Base-by-base conservation (phyloP, 2,888 invertebrate genomes). In the Archaeoteleia sp. region DNA sequence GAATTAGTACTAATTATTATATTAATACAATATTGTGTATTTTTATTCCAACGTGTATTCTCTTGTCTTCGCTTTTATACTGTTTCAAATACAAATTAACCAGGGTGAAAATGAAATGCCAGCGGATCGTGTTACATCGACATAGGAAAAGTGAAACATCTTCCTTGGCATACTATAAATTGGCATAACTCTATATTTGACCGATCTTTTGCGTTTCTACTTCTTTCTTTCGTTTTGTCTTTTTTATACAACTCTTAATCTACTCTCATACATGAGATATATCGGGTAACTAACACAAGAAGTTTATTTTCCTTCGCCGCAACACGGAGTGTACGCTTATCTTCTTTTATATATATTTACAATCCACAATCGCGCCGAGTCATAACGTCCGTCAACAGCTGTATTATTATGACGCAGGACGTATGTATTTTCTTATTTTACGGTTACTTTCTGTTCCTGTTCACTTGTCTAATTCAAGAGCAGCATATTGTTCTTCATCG, bases 401-500 rank as follows among this genome's bases (percentile, higher is more conserved):
- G n/a, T n/a, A n/a, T n/a, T n/a, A n/a, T n/a, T n/a, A n/a, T 70
- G 65, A 76, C 74, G 73, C 74, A 76, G 46, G 57, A 25, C 57
- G 53, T 63, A 62, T 57, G 61, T 42, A 46, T 71, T 55, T 62
- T 63, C 54, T 30, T 63, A 39, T 30, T 8, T 30, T 60, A 35
- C 5, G 32, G 25, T 46, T 23, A 13, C 3, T 10, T 49, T 46
- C 13, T 46, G 25, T 32, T 23, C 35, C 32, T 35, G 58, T 77
- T 86, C 89, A 86, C 88, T 90, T 79, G 85, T 89, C 86, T 82
- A 91, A 78, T 87, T 88, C 77, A 83, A 90, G 78, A 14, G 92
- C 91, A 69, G 92, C 92, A 75, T 92, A 95, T 81, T 95, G 95
- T 78, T 95, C 94, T 77, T 93, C 94, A 75, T 94, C 93, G 67